Base-by-base conservation (phyloP, 64 coral and sea anemone species). In the Montipora efflorescens region DNA sequence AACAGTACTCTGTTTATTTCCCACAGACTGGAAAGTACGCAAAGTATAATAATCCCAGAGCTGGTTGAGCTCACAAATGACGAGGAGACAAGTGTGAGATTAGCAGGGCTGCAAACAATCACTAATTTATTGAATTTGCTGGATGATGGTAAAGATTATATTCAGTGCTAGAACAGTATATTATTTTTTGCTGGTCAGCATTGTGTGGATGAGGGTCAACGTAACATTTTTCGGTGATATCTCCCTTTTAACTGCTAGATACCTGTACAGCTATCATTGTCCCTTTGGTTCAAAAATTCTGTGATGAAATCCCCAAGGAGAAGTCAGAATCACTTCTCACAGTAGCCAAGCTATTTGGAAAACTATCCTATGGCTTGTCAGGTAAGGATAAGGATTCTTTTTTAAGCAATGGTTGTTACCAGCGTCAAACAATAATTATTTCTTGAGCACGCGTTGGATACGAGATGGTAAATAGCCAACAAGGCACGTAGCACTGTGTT, bases 11-110 rank as follows among this genome's bases (percentile, higher is more conserved):
- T 50, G 4, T 83, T 48, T 74, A 6, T 84, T 36, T 79, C 59
- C 89, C 79, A 70, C 58, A 99, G 98, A 84, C 68, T 91, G 79
- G 98, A 99, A 71, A 78, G 85, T 6, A 99, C 98, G 22, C 96
- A 99, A 74, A 94, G 90, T 48, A 85, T 87, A 80, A 94, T 99
- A 44, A 96, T 99, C 82, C 89, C 98, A 18, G 98, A 99, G 78
- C 86, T 99, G 36, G 95, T 99, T 79, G 98, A 99, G 74, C 89
- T 99, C 8, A 99, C 98, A 18, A 96, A 94, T 94, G 98, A 99
- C 92, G 98, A 99, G 82, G 98, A 99, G 76, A 92, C 77, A 0
- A 99, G 68, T 92, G 98, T 99, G 1, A 66, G 92, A 72, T 94
- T 99, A 59, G 89, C 95, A 83, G 98, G 95, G 20, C 76, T 99